A percentile compares a stretch with the other conserved stretches of the same genome.
phyloP scores from a whole-genome alignment of 1,140 invertebrate species.

The Anadara kagoshimensis region DNA sequence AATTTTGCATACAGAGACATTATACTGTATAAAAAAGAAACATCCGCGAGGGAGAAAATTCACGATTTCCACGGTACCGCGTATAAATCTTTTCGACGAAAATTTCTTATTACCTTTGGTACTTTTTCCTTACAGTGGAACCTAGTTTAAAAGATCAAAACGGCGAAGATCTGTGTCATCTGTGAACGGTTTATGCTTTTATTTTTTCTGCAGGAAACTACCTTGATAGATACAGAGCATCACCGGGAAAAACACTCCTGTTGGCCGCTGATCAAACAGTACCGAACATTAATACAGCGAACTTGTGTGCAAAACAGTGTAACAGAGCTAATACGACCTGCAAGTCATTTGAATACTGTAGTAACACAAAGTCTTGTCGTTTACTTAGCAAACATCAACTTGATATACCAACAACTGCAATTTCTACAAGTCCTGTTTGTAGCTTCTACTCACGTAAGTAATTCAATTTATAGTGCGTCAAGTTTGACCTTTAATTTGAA shows the following conservation, averaged over 20 bases:
- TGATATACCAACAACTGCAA: conserved; percentile 8
- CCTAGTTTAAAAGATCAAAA: no score
- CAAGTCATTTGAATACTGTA: conserved; percentile 34
- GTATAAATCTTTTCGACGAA: no score
- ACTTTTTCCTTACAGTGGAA: no score
- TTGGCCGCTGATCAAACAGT: conserved; percentile 13
- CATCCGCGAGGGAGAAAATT: no score
- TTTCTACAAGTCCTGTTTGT: conserved; percentile 8
- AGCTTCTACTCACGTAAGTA: conserved; percentile 25
- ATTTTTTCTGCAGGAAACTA: conserved; percentile 22
- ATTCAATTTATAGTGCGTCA: no score
- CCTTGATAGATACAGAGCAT: conserved; percentile 13
- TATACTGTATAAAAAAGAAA: no score
- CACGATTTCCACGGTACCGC: no score
- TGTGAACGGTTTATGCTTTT: no score
- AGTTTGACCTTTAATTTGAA: no score
- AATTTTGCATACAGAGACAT: no score
- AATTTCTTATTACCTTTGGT: no score
- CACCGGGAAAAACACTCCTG: not conserved
- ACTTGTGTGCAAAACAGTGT: conserved; percentile 20
- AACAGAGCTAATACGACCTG: not conserved
- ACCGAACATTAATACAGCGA: not conserved
- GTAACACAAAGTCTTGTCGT: conserved; percentile 11
- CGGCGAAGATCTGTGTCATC: no score
- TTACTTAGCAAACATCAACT: conserved; percentile 30